Conservation (phyloP, 2,888 invertebrate species). For the Drosophila tanythrix region DNA sequence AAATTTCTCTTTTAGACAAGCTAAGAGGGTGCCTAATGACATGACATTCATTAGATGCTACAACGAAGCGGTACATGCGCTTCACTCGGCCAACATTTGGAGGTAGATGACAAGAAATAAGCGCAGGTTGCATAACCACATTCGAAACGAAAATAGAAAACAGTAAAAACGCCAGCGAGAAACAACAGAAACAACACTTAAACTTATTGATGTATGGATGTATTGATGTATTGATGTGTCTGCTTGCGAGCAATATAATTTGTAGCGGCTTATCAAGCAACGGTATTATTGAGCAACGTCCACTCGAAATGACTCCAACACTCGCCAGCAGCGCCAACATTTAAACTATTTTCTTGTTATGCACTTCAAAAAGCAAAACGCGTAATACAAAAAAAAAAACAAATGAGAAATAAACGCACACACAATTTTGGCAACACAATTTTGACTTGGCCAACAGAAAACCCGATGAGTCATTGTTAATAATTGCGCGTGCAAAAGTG, state of each 20-base stretch:
- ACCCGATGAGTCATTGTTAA: conserved; percentile 75
- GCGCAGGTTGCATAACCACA: conserved; percentile 71
- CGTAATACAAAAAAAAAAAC: conserved; percentile 37
- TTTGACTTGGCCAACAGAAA: conserved; percentile 62
- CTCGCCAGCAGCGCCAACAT: conserved; percentile 61
- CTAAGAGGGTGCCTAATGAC: conserved; percentile 36
- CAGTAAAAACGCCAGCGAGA: conserved; percentile 42
- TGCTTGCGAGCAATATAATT: conserved; percentile 60
- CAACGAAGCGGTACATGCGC: conserved; percentile 42
- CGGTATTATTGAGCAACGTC: conserved; percentile 79
- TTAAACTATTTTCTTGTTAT: conserved; percentile 80
- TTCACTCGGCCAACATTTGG: conserved; percentile 63
- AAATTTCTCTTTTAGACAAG: conserved; percentile 52
- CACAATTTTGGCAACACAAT: conserved; percentile 61
- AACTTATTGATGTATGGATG: conserved; percentile 50
- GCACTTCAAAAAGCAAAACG: conserved; percentile 61
- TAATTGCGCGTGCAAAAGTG: conserved; percentile 71
- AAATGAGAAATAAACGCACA: conserved; percentile 6
- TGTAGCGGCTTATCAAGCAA: conserved; percentile 81
- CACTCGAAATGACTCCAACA: conserved; percentile 68
- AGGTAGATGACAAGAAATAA: conserved; percentile 56
- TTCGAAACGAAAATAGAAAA: conserved; percentile 76
- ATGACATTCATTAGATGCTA: conserved; percentile 54
- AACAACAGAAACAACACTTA: conserved; percentile 26
- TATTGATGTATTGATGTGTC: conserved; percentile 43